Evolutionary conservation across 2,113 vertebrate genomes (phyloP), one percentile per base, ranked within the genome.

Genomic region (Haliaeetus leucogaster): DNA sequence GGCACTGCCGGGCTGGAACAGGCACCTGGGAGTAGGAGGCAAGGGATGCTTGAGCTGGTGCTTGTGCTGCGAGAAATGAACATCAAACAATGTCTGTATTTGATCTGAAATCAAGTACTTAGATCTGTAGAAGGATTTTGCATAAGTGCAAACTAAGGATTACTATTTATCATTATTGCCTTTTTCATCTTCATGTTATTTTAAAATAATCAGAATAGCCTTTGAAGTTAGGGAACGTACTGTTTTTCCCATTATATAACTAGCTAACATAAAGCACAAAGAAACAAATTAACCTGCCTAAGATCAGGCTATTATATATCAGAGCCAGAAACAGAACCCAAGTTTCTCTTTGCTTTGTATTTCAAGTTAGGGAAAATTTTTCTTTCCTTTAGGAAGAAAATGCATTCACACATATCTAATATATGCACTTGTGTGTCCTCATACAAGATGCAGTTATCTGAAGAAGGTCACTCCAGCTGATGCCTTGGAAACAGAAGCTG

Each of bases 121-220:
- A 77, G 78, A 95, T 96, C 94, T 84, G 58, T n/a, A 50, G 93
- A 89, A 70, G 61, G 43, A 36, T 91, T 97, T 97, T 97, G 94
- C 96, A 95, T 97, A 96, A 94, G 73, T 95, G 81, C 93, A 95
- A 91, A 91, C 93, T 82, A 89, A 94, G 89, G 68, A 89, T 91
- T 85, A 5, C 73, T 93, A 29, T 96, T 94, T 96, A 96, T 95
- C 96, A 18, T 97, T 96, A 92, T 85, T 95, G 94, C 58, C 62
- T 95, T 96, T 96, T 96, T 97, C 89, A 93, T 97, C 93, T 91
- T 72, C 13, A 2, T 65, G 81, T 73, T 86, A n/a, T 85, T 97
- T 89, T 79, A 86, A 92, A 91, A 93, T 84, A 82, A 82, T 95
- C 66, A 94, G 77, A 89, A 71, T 73, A 87, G 61, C 47, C 92